These are phyloP conservation scores for Pelecanoides urinatrix DNA, from an alignment of 2,113 vertebrate genomes.

Conservation along the genomic window DNA sequence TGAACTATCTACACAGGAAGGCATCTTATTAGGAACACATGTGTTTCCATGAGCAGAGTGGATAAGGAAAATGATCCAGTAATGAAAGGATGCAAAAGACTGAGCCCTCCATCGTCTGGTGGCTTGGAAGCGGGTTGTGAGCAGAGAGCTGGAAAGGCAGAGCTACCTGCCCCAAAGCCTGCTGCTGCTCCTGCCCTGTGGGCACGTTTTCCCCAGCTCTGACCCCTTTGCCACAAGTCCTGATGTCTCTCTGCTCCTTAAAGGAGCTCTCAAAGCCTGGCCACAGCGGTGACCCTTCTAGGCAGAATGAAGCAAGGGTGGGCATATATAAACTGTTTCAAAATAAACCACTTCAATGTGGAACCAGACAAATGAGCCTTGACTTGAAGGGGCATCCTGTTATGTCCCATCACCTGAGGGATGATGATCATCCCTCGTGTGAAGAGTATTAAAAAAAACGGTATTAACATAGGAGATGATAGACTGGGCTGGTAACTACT, in stretches of 20 bases:
- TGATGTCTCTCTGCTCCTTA: neutral
- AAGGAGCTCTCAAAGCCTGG: neutral
- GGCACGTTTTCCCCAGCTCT: neutral
- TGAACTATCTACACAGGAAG: neutral
- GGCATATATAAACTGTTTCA: neutral
- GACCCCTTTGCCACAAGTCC: neutral
- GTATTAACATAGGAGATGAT: too few species aligned
- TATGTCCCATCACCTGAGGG: neutral
- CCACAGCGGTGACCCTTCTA: neutral
- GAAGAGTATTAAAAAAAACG: neutral
- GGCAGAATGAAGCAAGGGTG: neutral
- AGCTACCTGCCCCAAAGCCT: neutral
- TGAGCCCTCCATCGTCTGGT: neutral
- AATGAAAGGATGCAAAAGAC: neutral
- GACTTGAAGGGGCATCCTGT: neutral
- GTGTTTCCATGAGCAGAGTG: accelerated
- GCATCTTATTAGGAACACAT: neutral
- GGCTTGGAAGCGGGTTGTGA: neutral
- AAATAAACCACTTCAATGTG: neutral
- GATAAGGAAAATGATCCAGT: neutral
- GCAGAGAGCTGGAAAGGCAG: neutral
- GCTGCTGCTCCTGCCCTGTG: neutral
- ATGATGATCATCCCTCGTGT: neutral
- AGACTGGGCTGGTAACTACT: neutral
- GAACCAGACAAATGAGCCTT: neutral